phyloP scores from a whole-genome alignment of 2,797 vertebrate species.

The Benthosema pterotum region DNA sequence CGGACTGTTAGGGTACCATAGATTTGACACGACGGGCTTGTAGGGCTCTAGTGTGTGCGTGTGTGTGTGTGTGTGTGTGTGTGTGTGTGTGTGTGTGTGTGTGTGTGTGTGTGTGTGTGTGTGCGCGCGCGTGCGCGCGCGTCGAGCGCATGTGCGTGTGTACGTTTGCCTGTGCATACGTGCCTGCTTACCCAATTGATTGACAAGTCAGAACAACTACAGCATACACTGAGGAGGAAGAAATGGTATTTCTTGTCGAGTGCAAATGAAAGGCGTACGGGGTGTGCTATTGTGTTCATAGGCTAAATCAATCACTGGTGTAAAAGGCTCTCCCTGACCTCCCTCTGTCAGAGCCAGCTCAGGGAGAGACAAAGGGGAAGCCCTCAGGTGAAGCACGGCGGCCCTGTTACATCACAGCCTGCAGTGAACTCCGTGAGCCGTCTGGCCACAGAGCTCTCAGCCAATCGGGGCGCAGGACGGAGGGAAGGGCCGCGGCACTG shows the following conservation, averaged over 20 bases:
- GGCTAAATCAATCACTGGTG: conserved; percentile 59
- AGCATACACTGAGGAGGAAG: conserved; percentile 56
- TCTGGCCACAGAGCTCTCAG: conserved; percentile 63
- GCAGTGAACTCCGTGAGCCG: conserved; percentile 44
- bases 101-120: not conserved
- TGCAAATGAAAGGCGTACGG: conserved; percentile 63
- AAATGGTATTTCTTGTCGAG: conserved; percentile 22
- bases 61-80: conserved; percentile 2
- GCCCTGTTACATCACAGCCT: conserved; percentile 69
- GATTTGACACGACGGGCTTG: no score
- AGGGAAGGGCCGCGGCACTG: conserved; percentile 58
- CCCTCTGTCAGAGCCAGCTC: conserved; percentile 43
- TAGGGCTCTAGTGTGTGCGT: not conserved
- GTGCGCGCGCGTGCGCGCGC: conserved; percentile 4
- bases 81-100: conserved; percentile 1
- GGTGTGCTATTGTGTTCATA: conserved; percentile 54
- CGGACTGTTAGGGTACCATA: no score
- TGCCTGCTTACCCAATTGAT: conserved; percentile 42
- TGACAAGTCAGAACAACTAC: conserved; percentile 60
- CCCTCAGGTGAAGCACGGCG: conserved; percentile 58
- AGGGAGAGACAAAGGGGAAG: conserved; percentile 57
- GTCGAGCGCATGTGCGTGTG: conserved; percentile 1
- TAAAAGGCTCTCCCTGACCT: conserved; percentile 20
- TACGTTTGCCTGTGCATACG: conserved; percentile 13
- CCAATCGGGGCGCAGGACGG: conserved; percentile 64